phyloP scores from a whole-genome alignment of 1,140 invertebrate genomes.

The Zaprionus vittiger region DNA sequence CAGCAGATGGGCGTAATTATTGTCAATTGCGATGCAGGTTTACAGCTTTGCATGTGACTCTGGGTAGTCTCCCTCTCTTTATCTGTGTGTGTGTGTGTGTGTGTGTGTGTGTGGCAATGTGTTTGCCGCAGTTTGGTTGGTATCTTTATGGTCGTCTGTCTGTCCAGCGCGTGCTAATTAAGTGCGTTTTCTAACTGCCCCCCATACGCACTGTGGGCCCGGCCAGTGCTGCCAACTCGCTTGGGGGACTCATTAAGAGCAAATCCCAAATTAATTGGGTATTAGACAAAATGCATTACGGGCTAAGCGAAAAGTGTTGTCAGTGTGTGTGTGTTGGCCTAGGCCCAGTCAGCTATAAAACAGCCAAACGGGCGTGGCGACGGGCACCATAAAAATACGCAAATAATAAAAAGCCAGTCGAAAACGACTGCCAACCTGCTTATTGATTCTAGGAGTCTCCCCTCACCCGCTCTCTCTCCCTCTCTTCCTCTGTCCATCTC shows the following conservation, averaged over 20 bases:
- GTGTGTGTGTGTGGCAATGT: constrained; percentile 13
- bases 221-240: constrained; percentile 35
- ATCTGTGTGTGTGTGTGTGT: constrained; percentile 1
- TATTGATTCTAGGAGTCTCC: constrained; percentile 47
- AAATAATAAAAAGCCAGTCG: constrained; percentile 63
- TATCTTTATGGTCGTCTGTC: constrained; percentile 40
- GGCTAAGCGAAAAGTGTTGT: constrained; percentile 36
- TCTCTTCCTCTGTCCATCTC: background rate
- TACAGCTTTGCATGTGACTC: background rate
- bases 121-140: constrained; percentile 24
- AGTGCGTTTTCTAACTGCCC: constrained; percentile 44
- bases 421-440: constrained; percentile 39
- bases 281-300: constrained; percentile 65
- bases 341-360: constrained; percentile 56
- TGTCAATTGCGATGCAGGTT: constrained; percentile 8
- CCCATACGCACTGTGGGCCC: constrained; percentile 23
- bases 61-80: background rate
- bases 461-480: background rate
- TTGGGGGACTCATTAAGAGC: constrained; percentile 46
- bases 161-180: constrained; percentile 38
- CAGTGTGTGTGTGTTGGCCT: constrained; percentile 16
- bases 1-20: constrained; percentile 33
- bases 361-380: constrained; percentile 40
- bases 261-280: constrained; percentile 81
- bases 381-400: constrained; percentile 44